Base-by-base conservation (phyloP, 1,140 invertebrate species). In the Dysdera silvatica region DNA sequence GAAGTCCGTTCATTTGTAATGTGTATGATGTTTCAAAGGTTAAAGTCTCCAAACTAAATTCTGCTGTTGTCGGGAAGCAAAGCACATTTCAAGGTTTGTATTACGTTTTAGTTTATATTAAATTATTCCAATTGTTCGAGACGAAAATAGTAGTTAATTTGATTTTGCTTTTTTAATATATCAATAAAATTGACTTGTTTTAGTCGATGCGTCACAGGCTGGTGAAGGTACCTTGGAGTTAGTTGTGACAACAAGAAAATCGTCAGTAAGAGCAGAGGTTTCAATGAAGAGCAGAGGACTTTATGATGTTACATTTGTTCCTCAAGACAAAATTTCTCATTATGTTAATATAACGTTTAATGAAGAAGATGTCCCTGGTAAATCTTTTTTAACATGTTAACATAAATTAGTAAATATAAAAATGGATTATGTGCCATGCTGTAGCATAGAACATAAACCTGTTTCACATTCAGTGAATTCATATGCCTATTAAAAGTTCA, bases 301-400 rank as follows among this genome's bases (percentile, higher is more conserved):
- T 0, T 99, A 98, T 76, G 94, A 98, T 71, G 94, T 99, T 0
- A 94, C 91, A 0, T 99, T 98, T 76, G 84, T 95, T 20, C 95
- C 95, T 0, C 86, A 89, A 73, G 89, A 92, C 47, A 81, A 86
- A 10, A 86, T 88, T 56, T 83, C 89, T 5, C 95, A 99, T 78
- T 93, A 87, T 72, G 90, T 98, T 4, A 95, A 93, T 70, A 95
- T 98, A 59, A 92, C 89, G 8, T 98, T 98, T 76, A 98, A 98
- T 71, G 93, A 95, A 66, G 88, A 95, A 71, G 82, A 88, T 56
- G 88, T 96, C 10, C 88, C 89, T 67, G 82, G 84, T 85, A 63
- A 64, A 29, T 47, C 43, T 32, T 49, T 16, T 49, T 33, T 32
- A 31, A n/a, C n/a, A n/a, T n/a, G n/a, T n/a, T n/a, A n/a, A n/a